Evolutionary conservation across 92 coral and sea anemone species (phyloP).

Genomic region (Bergia puertoricense): DNA sequence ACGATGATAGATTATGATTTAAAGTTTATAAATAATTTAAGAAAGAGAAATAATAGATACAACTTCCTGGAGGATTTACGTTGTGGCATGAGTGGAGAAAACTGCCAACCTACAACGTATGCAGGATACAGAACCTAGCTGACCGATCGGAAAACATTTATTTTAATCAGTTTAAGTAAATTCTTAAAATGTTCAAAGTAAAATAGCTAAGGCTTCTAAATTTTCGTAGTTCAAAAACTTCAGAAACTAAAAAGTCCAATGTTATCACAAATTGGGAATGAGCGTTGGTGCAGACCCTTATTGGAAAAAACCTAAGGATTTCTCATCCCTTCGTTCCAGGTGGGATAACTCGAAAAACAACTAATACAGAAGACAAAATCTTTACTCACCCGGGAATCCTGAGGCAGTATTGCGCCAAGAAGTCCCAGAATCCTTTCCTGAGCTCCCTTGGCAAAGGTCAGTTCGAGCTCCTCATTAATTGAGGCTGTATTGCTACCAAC

Average conservation of each 20-base stretch:
- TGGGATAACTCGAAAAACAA: neutral
- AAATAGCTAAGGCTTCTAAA: neutral
- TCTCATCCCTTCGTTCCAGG: neutral
- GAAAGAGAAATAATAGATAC: too few relatives aligned
- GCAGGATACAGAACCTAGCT: neutral
- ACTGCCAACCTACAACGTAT: neutral
- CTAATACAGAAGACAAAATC: neutral
- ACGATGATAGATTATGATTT: too few relatives aligned
- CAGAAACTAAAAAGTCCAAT: too few relatives aligned
- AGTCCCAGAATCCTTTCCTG: constrained; percentile 89
- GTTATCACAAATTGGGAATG: neutral
- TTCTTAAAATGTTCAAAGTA: too few relatives aligned
- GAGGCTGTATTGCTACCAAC: constrained; percentile 1
- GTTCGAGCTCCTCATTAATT: constrained; percentile 68
- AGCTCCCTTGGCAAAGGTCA: constrained; percentile 71
- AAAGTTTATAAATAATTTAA: too few relatives aligned
- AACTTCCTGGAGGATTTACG: neutral
- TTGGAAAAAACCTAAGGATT: too few relatives aligned
- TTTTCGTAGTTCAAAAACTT: too few relatives aligned
- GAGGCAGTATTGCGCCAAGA: constrained; percentile 91
- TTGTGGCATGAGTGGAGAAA: neutral
- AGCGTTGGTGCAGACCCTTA: too few relatives aligned
- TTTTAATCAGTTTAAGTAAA: neutral
- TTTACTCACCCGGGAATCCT: constrained; percentile 81
- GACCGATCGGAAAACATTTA: neutral